Percentiles rank a stretch among this genome's conserved stretches.
Evolutionary conservation across 2,113 vertebrate genomes (phyloP).

Genomic region (Pomatorhinus ruficollis): DNA sequence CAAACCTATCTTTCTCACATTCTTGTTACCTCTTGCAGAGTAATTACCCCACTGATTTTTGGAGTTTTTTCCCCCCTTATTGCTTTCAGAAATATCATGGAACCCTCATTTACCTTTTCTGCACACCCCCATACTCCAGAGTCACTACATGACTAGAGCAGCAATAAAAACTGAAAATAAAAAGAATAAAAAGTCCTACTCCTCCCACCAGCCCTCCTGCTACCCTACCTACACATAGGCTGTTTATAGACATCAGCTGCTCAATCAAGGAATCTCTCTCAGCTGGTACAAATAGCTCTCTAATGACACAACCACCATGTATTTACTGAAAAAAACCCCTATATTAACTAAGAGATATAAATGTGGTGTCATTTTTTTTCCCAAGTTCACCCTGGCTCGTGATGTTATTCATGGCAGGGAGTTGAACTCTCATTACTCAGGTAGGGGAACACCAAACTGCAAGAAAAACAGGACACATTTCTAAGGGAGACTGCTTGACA

Average conservation of each 20-base stretch:
- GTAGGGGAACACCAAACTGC: neutral
- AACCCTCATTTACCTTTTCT: neutral
- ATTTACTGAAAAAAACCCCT: accelerated
- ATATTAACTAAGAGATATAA: neutral
- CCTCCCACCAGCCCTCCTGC: neutral
- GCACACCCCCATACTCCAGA: neutral
- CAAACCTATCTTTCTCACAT: neutral
- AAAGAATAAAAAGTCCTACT: neutral
- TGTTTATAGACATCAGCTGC: neutral
- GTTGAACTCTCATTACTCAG: neutral
- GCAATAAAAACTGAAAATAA: neutral
- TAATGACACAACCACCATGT: neutral
- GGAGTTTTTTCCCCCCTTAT: accelerated
- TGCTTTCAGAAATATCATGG: neutral
- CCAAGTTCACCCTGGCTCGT: neutral
- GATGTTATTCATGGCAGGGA: neutral
- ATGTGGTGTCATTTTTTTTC: neutral
- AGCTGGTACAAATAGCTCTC: neutral
- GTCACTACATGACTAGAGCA: neutral
- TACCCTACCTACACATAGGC: neutral
- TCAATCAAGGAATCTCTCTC: neutral
- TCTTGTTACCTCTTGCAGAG: too few relatives aligned
- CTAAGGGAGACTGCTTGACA: neutral
- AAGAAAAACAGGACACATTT: neutral
- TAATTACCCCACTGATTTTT: neutral